phyloP scores from a whole-genome alignment of 1,140 invertebrate species.

The Saxidomus purpurata region DNA sequence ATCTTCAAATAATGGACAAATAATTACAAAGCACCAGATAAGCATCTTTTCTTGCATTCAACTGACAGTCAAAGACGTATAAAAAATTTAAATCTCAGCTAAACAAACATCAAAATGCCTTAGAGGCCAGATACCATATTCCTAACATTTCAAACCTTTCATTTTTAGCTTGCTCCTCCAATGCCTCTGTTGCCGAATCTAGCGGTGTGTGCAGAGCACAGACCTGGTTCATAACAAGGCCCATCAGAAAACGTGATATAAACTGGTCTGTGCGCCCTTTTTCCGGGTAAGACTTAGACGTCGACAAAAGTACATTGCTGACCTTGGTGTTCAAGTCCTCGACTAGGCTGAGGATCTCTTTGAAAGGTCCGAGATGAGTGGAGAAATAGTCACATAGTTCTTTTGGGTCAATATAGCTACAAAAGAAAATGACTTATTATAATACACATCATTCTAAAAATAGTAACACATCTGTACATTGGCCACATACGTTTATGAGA shows the following conservation, averaged over 20 bases:
- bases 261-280: conserved; percentile 77
- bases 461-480: too few relatives aligned
- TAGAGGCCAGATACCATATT: too few relatives aligned
- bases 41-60: too few relatives aligned
- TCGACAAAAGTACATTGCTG: conserved; percentile 76
- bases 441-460: too few relatives aligned
- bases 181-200: conserved; percentile 78
- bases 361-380: conserved; percentile 80
- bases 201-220: conserved; percentile 78
- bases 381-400: conserved; percentile 82
- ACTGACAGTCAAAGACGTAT: too few relatives aligned
- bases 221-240: conserved; percentile 80
- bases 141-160: conserved; percentile 78
- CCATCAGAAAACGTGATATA: conserved; percentile 80
- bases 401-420: conserved; percentile 81
- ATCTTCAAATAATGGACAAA: too few relatives aligned
- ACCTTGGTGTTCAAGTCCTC: conserved; percentile 81
- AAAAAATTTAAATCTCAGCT: too few relatives aligned
- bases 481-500: too few relatives aligned
- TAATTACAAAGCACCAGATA: too few relatives aligned
- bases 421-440: conserved; percentile 14
- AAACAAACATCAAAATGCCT: too few relatives aligned
- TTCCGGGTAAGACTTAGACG: conserved; percentile 76
- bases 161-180: conserved; percentile 79
- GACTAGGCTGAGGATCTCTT: conserved; percentile 78